These are phyloP conservation scores for Xenotilapia caudafasciata DNA, from an alignment of 2,113 vertebrate genomes.

Conservation along the genomic window DNA sequence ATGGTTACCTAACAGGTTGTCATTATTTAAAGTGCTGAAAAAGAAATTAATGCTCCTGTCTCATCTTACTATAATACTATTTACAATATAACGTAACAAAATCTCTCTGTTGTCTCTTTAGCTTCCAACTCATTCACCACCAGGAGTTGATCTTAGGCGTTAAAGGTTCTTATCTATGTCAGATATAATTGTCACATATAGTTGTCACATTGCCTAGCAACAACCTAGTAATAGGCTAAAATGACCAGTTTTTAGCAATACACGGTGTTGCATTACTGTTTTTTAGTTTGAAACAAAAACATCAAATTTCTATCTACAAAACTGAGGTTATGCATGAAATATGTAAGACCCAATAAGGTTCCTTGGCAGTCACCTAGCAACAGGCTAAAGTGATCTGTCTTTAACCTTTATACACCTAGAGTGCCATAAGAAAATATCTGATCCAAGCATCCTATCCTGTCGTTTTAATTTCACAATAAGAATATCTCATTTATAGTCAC, in stretches of 20 bases:
- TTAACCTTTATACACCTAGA: neutral
- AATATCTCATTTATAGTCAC: neutral
- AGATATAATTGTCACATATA: neutral
- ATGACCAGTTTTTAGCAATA: neutral
- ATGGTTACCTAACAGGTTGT: accelerated
- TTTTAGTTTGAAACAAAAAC: neutral
- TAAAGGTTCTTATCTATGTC: neutral
- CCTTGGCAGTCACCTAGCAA: neutral
- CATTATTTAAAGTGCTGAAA: neutral
- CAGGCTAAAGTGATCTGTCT: neutral
- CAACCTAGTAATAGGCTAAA: neutral
- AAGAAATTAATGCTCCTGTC: neutral
- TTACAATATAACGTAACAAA: neutral
- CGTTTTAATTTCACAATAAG: neutral
- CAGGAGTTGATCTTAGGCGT: neutral
- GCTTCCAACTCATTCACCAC: neutral
- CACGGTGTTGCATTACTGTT: neutral
- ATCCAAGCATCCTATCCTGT: neutral
- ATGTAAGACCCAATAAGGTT: neutral
- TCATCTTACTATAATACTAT: neutral
- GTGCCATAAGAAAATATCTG: neutral
- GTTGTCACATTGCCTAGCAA: neutral
- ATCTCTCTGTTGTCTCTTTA: neutral
- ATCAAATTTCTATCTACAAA: neutral
- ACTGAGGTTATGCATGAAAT: neutral